Base-by-base conservation (phyloP, 2,113 vertebrate species). In the Corydoras sp. region DNA sequence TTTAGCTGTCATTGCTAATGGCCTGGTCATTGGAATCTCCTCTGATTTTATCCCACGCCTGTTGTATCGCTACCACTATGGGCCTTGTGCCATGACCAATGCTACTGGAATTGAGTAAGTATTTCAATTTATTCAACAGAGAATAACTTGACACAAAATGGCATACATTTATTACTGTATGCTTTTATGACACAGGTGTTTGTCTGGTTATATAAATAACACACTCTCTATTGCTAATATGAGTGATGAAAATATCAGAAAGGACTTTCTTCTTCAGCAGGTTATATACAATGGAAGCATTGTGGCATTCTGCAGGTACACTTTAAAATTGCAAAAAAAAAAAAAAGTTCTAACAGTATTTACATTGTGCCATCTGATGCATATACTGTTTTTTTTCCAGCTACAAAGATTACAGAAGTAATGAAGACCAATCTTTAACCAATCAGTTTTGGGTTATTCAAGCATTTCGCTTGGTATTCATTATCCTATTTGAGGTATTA, bases 31-130 rank as follows among this genome's bases (percentile, higher is more conserved):
- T 73, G 96, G 95, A 0, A 93, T 98, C 72, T 95, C 96, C 32
- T 98, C 96, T 0, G 96, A 98, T 85, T 98, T 98, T 78, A 98
- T 98, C 80, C 96, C 96, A 76, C 94, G 95, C 35, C 88, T 98
- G 69, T 94, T 98, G 76, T 98, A 97, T 55, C 92, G 92, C 56
- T 98, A 97, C 82, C 94, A 94, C 80, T 98, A 98, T 0, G 96
- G 96, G 78, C 95, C 96, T 0, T 98, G 96, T 83, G 93, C 93
- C 15, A 70, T 13, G 10, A n/a, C 18, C 59, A 73, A 3, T 68
- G 12, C 4, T 15, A 30, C 65, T 50, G 62, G 15, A 29, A 32
- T 70, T 62, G 62, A 68, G 79, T 80, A 65, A 58, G 79, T 9
- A 4, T 15, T 18, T 65, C 14, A 18, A 53, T 2, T 31, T 12